Percentiles rank a stretch among this genome's conserved stretches.
Conservation (phyloP, 64 coral and sea anemone species). For the Montipora foliosa region DNA sequence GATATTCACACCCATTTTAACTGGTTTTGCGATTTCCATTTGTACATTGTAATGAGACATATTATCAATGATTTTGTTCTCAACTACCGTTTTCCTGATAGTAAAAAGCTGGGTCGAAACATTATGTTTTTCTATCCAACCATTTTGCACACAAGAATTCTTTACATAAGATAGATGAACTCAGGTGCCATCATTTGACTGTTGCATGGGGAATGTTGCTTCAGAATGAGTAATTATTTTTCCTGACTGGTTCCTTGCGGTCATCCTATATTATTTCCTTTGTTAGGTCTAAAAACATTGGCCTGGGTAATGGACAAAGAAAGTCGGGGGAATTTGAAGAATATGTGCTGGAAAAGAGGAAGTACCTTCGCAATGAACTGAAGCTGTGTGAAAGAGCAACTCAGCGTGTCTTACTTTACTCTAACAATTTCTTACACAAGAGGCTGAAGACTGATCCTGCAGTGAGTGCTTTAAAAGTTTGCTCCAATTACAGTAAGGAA, state of each 20-base stretch:
- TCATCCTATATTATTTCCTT: background rate
- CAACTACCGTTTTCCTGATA: too few relatives aligned
- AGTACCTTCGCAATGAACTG: constrained; percentile 68
- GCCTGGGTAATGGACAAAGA: constrained; percentile 96
- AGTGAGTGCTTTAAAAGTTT: constrained; percentile 38
- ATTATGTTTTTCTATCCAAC: too few relatives aligned
- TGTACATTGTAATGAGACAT: too few relatives aligned
- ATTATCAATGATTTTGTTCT: too few relatives aligned
- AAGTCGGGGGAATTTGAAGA: constrained; percentile 95
- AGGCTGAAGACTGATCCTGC: constrained; percentile 96
- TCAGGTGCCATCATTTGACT: too few relatives aligned
- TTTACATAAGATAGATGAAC: too few relatives aligned
- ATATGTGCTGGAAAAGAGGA: constrained; percentile 86
- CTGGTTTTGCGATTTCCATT: too few relatives aligned
- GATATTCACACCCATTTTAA: too few relatives aligned
- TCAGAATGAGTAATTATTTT: background rate
- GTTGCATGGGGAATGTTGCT: background rate
- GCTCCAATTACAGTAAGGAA: too few relatives aligned
- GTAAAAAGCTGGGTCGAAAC: too few relatives aligned
- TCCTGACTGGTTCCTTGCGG: too few relatives aligned
- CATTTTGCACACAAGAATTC: too few relatives aligned
- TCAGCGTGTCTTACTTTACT: constrained; percentile 90
- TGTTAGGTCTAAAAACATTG: constrained; percentile 93
- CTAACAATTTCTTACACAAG: constrained; percentile 99
- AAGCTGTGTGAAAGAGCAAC: constrained; percentile 94